Base-by-base conservation (phyloP, 2,888 invertebrate genomes). In the Ochropacha duplaris region DNA sequence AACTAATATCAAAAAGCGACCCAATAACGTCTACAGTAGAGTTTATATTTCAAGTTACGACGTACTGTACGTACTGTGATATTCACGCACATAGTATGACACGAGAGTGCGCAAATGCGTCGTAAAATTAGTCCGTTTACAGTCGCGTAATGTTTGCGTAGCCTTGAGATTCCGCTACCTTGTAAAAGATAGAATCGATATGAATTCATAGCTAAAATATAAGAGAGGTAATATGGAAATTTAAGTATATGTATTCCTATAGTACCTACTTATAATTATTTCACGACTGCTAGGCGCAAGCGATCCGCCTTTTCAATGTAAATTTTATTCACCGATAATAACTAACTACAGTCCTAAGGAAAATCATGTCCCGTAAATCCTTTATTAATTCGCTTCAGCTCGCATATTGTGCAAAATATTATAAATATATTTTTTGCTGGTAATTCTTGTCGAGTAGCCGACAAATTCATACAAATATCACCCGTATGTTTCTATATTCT, bases 81-180 rank as follows among this genome's bases (percentile, higher is more conserved):
- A 44, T 19, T 1, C 36, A 44, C 19, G 44, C 44, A 44, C n/a
- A 44, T 44, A 44, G 44, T 44, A 44, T 44, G 39, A 16, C 16
- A 44, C 44, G 44, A 44, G 16, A 44, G 50, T 58, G 56, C 60
- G 60, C 55, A 58, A 61, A 65, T 65, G 57, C 55, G 49, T 61
- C 64, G 58, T 67, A 64, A 65, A 64, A 59, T 58, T 56, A 63
- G 44, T 56, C 54, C 54, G 57, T 61, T 61, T 49, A 44, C 57
- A 54, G 64, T 26, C 49, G 54, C 49, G 44, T 56, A 54, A 54
- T 28, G 57, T 60, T 44, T 50, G 52, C 50, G 50, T 49, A 57
- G 55, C 56, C 58, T 58, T 61, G 55, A 57, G 57, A 61, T 54
- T 55, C 57, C 54, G 58, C 22, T 44, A 44, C 44, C 44, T 44